phyloP scores from a whole-genome alignment of 2,888 invertebrate species.

The Hydraecia micacea region DNA sequence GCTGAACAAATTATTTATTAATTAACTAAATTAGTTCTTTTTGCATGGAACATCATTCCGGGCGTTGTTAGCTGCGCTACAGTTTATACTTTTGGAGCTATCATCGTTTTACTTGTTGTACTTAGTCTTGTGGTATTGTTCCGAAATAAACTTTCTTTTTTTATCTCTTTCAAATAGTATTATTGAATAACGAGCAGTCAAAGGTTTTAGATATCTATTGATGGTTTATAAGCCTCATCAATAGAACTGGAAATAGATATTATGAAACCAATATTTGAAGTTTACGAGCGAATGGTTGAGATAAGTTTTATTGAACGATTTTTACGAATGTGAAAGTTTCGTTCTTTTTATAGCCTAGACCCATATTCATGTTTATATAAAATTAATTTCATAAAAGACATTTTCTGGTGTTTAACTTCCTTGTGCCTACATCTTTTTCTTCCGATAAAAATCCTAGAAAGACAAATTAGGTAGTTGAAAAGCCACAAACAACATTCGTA shows the following conservation, averaged over 20 bases:
- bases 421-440: not conserved
- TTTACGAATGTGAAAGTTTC: constrained; percentile 15
- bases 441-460: constrained; percentile 12
- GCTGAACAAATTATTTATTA: not conserved
- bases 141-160: too few species aligned
- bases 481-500: constrained; percentile 40
- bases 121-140: too few species aligned
- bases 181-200: not conserved
- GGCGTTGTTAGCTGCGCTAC: too few species aligned
- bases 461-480: constrained; percentile 46
- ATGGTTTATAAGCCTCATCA: not conserved
- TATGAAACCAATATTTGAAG: constrained; percentile 8
- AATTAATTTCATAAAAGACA: constrained; percentile 4
- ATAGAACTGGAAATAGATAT: constrained; percentile 3
- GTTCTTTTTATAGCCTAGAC: not conserved
- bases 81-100: too few species aligned
- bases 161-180: not conserved
- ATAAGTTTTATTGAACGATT: constrained; percentile 7
- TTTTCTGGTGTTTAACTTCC: not conserved
- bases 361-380: constrained; percentile 9
- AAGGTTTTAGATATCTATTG: not conserved
- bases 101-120: too few species aligned
- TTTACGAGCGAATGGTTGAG: not conserved
- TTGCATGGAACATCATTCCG: too few species aligned
- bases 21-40: too few species aligned